Base-by-base conservation (phyloP, 2,888 invertebrate genomes). In the Drosophila infuscata region DNA sequence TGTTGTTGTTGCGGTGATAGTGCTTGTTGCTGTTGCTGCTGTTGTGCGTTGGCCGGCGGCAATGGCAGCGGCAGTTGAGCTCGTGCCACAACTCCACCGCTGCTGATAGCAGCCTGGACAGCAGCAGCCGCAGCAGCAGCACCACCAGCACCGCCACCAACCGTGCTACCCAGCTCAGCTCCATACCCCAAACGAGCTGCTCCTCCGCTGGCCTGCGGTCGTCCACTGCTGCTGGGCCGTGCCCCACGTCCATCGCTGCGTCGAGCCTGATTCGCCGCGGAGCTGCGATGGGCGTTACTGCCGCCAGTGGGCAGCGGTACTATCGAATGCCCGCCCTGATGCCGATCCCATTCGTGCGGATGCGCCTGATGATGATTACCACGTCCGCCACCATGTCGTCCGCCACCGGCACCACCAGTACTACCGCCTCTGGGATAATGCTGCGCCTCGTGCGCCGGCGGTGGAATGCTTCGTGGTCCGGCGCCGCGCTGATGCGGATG, bases 171-270 rank as follows among this genome's bases (percentile, higher is more conserved):
- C 41, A 82, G 80, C 41, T 78, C 82, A 58, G 83, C 91, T 77
- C 81, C 92, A 91, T 92, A 92, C 92, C 92, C 92, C 41, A 70
- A 82, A 49, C 79, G 79, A 59, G 68, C 79, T 46, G 79, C 74
- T 53, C 76, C 82, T 46, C 79, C 75, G 52, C 75, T 79, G 54
- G 67, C 56, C 65, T 87, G 83, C 46, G 88, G 91, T 11, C 91
- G 54, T 6, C 87, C 87, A 38, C 89, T 88, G 72, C 86, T 91
- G 69, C 83, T 91, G 33, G 89, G 79, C 12, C 90, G 57, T 5
- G 84, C 30, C 36, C 90, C 91, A 32, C 89, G 91, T 12, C 91
- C 91, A 60, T 96, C 96, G 94, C 95, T 81, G 94, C 94, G 76
- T 88, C 93, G 49, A 92, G 92, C 76, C 46, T 84, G 68, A 79